These are phyloP conservation scores for Pithys albifrons DNA, from an alignment of 2,113 vertebrate genomes.

Conservation along the genomic window DNA sequence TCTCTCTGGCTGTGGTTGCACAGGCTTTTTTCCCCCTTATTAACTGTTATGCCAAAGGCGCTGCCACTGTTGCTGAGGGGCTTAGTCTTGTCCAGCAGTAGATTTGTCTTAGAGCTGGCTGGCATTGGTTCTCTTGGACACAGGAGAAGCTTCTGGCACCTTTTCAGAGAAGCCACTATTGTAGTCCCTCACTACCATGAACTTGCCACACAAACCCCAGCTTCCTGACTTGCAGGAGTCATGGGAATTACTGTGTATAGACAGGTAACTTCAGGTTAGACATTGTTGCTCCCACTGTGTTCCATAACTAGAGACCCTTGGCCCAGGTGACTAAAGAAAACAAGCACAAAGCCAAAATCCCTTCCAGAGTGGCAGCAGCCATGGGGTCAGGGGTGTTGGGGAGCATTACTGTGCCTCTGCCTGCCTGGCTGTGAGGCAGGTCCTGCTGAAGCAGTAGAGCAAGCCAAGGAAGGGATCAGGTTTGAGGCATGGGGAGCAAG, in stretches of 20 bases:
- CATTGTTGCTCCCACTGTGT: background rate
- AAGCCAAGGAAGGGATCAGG: background rate
- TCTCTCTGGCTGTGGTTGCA: background rate
- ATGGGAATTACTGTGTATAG: background rate
- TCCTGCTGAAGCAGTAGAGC: background rate
- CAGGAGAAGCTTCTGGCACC: background rate
- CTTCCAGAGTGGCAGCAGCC: background rate
- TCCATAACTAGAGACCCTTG: background rate
- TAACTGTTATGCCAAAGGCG: background rate
- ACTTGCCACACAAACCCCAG: background rate
- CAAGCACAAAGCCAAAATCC: background rate
- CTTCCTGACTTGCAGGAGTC: background rate
- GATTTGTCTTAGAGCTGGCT: background rate
- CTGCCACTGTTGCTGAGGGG: background rate
- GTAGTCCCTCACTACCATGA: background rate
- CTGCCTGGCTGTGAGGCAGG: background rate
- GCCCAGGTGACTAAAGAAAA: background rate
- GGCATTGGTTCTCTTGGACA: background rate
- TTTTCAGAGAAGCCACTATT: background rate
- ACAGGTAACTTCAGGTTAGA: background rate
- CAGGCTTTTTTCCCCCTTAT: background rate
- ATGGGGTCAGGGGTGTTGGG: rapidly evolving
- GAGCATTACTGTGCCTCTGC: background rate
- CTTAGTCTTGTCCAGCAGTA: background rate
- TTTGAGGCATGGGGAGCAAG: rapidly evolving